These are phyloP conservation scores for Tetranychus cinnabarinus DNA, from an alignment of 1,140 invertebrate genomes.

Conservation along the genomic window DNA sequence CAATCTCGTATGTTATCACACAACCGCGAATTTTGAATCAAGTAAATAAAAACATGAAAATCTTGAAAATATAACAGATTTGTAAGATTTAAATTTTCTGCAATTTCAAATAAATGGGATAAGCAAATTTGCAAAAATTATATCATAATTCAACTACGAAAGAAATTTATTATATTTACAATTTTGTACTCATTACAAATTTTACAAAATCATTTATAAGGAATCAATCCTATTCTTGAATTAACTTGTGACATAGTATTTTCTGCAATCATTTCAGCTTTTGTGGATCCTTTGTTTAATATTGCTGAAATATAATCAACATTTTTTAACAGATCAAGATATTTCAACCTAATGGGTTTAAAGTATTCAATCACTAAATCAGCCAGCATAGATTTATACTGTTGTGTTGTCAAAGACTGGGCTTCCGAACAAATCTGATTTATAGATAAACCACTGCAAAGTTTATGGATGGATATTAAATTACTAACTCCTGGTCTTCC, in stretches of 20 bases:
- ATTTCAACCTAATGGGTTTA: conserved; percentile 39
- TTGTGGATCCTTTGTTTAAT: conserved; percentile 39
- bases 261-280: conserved; percentile 38
- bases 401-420: conserved; percentile 40
- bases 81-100: too few relatives aligned
- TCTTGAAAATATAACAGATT: too few relatives aligned
- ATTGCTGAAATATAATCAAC: conserved; percentile 33
- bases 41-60: too few relatives aligned
- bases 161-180: too few relatives aligned
- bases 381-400: conserved; percentile 51
- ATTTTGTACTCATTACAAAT: too few relatives aligned
- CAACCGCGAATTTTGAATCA: too few relatives aligned
- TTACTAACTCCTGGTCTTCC: conserved; percentile 64
- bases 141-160: too few relatives aligned
- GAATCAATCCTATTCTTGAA: neutral
- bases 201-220: too few relatives aligned
- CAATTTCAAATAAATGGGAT: too few relatives aligned
- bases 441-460: conserved; percentile 37
- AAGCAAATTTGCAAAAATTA: too few relatives aligned
- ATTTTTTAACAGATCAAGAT: conserved; percentile 32
- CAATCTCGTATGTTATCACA: too few relatives aligned
- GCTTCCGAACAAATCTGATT: conserved; percentile 45
- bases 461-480: conserved; percentile 57
- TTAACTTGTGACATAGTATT: conserved; percentile 41
- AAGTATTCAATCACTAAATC: conserved; percentile 45